phyloP scores from a whole-genome alignment of 2,113 vertebrate genomes.

The Steatornis caripensis region DNA sequence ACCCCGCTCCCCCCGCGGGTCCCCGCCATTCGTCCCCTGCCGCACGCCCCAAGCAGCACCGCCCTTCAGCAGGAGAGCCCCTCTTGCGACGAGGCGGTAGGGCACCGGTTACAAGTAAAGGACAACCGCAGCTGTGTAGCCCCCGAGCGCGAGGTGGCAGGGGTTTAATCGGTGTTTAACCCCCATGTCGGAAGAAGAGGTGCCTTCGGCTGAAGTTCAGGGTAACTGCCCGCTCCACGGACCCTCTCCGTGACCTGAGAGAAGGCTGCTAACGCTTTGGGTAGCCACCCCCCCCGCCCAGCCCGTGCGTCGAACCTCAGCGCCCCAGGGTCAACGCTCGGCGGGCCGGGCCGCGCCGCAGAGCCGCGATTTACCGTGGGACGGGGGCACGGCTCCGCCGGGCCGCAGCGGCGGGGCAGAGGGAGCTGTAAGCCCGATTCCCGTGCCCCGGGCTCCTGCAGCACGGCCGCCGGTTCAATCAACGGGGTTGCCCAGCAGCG shows the following conservation, averaged over 20 bases:
- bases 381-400: not conserved
- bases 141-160: accelerated
- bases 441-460: not conserved
- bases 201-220: not conserved
- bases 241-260: accelerated
- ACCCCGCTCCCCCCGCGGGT: not conserved
- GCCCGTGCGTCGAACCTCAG: no score
- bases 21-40: no score
- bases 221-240: not conserved
- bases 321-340: not conserved
- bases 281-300: no score
- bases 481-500: not conserved
- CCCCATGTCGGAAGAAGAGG: not conserved
- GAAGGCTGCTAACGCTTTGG: accelerated
- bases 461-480: not conserved
- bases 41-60: no score
- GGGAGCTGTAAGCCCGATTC: not conserved
- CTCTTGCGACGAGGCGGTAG: accelerated
- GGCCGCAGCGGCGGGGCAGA: not conserved
- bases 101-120: no score
- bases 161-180: accelerated
- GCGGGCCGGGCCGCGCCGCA: not conserved
- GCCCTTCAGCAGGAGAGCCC: not conserved
- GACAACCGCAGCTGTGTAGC: accelerated
- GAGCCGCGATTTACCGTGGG: not conserved